Percentiles rank a stretch among this genome's conserved stretches.
Conservation (phyloP, 2,888 invertebrate genomes). For the Drosophila borealis region DNA sequence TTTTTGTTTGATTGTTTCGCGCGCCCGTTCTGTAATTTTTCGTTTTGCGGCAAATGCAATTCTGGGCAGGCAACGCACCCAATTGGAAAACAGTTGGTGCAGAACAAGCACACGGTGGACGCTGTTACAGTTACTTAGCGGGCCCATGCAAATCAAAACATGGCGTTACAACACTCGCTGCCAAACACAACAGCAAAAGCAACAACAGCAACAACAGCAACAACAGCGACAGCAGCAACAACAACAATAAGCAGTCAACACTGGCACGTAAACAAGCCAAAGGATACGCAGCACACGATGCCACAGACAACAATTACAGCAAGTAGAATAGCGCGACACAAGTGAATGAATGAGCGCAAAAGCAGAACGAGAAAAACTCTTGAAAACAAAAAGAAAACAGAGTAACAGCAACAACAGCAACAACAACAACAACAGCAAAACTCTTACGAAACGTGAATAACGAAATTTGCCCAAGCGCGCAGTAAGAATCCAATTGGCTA, state of each 20-base stretch:
- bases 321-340: conserved; percentile 36
- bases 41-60: conserved; percentile 28
- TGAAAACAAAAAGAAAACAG: conserved; percentile 1
- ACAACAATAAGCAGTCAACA: conserved; percentile 5
- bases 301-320: conserved; percentile 47
- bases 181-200: conserved; percentile 21
- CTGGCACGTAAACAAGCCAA: conserved; percentile 38
- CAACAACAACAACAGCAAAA: conserved; percentile 31
- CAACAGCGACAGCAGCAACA: conserved; percentile 15
- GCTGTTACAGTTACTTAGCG: conserved; percentile 34
- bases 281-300: conserved; percentile 42
- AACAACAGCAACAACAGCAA: conserved; percentile 25
- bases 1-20: background rate
- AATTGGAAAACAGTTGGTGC: conserved; percentile 27
- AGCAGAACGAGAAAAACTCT: conserved; percentile 3
- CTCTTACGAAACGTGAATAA: conserved; percentile 59
- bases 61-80: conserved; percentile 12
- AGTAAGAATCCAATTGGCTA: conserved; percentile 17
- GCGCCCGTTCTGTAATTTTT: background rate
- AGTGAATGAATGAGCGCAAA: conserved; percentile 34
- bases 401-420: background rate
- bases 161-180: conserved; percentile 46
- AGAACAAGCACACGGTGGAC: conserved; percentile 2
- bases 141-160: conserved; percentile 57
- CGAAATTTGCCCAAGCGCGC: conserved; percentile 26